Evolutionary conservation across 2,888 invertebrate genomes (phyloP).

Genomic region (Macropis europaea): DNA sequence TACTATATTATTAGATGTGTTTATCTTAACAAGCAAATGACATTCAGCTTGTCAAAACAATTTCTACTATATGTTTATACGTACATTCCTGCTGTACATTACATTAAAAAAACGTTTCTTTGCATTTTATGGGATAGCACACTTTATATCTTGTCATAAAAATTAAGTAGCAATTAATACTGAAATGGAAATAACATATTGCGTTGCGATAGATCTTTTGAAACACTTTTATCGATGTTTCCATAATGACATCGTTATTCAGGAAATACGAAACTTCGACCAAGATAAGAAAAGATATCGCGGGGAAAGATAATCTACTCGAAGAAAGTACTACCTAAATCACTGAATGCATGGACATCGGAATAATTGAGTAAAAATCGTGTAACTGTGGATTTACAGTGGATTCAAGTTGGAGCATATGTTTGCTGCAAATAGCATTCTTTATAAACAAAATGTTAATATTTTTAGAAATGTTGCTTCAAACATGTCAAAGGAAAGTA

Average conservation of each 20-base stretch:
- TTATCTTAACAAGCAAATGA: no score
- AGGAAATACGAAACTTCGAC: background rate
- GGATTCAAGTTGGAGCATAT: no score
- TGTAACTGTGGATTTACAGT: constrained; percentile 17
- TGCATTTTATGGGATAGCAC: background rate
- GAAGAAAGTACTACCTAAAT: constrained; percentile 20
- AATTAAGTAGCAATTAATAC: constrained; percentile 12
- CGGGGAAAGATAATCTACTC: background rate
- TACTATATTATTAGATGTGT: no score
- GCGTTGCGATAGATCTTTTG: constrained; percentile 4
- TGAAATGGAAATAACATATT: constrained; percentile 12
- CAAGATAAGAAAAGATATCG: constrained; percentile 27
- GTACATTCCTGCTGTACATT: background rate
- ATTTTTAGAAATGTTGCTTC: no score
- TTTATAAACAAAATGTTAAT: no score
- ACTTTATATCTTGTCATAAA: background rate
- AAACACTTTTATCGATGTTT: constrained; percentile 23
- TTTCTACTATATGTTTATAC: no score
- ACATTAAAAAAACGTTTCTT: background rate
- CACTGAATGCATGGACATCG: background rate
- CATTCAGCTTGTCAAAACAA: no score
- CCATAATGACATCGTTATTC: constrained; percentile 30
- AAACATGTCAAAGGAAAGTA: no score
- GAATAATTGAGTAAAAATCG: constrained; percentile 11
- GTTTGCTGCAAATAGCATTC: no score